Conservation (phyloP, 2,113 vertebrate genomes). For the Catharus fuscescens region DNA sequence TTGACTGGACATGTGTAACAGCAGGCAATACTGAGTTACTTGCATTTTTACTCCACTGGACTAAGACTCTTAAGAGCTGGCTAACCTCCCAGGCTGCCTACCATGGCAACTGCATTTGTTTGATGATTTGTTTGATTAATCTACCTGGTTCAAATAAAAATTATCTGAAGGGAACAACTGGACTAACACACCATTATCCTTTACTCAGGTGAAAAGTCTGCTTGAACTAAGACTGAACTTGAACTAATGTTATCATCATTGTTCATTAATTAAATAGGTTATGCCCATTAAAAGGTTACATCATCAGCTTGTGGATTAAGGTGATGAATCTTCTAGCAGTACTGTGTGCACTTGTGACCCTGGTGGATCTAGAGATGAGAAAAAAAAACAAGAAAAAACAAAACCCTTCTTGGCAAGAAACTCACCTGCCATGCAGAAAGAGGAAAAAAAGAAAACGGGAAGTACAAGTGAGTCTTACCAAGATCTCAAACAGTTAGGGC, state of each 20-base stretch:
- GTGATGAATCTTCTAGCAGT: not conserved
- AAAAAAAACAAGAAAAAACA: not conserved
- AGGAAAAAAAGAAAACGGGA: not conserved
- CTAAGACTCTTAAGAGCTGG: not conserved
- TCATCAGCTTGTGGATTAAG: not conserved
- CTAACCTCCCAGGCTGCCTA: not conserved
- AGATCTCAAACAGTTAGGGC: not conserved
- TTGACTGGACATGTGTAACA: not conserved
- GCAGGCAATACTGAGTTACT: not conserved
- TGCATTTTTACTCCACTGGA: not conserved
- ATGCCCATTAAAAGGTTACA: not conserved
- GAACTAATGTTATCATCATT: not conserved
- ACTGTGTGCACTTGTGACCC: not conserved
- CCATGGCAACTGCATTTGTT: not conserved
- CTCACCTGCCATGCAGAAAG: not conserved
- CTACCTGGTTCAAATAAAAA: not conserved
- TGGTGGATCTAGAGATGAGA: not conserved
- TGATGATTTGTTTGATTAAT: not conserved
- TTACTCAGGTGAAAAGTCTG: not conserved
- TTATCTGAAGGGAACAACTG: not conserved
- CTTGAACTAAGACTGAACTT: not conserved
- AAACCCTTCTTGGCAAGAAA: not conserved
- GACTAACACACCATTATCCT: not conserved
- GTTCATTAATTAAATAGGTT: not conserved
- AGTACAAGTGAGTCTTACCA: not conserved